Evolutionary conservation across 2,113 vertebrate species (phyloP).

Genomic region (Progne subis): DNA sequence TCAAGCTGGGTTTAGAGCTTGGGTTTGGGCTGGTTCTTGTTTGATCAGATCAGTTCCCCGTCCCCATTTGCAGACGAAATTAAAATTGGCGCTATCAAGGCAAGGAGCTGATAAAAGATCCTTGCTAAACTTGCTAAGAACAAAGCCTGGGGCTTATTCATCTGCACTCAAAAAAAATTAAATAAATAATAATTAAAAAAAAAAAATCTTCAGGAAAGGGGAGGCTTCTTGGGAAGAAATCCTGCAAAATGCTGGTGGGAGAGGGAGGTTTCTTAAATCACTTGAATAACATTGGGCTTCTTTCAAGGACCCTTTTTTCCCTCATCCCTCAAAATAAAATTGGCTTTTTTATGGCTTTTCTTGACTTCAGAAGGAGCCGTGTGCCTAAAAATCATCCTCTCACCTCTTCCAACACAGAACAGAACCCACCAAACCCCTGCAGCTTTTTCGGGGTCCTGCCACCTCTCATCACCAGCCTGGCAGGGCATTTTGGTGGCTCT

Average conservation of each 20-base stretch:
- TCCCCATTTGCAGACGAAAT: not conserved
- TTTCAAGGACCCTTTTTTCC: not conserved
- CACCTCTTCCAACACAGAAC: not conserved
- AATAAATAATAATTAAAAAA: not conserved
- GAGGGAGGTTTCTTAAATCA: not conserved
- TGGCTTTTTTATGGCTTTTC: not conserved
- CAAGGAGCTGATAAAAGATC: not conserved
- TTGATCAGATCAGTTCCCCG: not conserved
- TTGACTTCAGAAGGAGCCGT: not conserved
- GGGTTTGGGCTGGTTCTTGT: not conserved
- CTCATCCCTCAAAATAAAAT: rapidly evolving
- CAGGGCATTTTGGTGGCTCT: not conserved
- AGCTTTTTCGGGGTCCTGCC: not conserved
- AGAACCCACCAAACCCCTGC: not conserved
- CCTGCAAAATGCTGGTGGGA: not conserved
- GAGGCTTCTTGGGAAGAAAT: not conserved
- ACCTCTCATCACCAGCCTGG: not conserved
- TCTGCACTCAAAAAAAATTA: not conserved
- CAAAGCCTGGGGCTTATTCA: not conserved
- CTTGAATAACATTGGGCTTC: not conserved
- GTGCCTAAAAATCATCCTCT: not conserved
- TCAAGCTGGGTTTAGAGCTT: not conserved
- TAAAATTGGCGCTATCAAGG: not conserved
- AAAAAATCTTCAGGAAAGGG: not conserved
- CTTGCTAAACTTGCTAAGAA: not conserved